Percentiles rank a stretch among this genome's conserved stretches.
Conservation (phyloP, 2,113 vertebrate genomes). For the Ivindomyrus marchei region DNA sequence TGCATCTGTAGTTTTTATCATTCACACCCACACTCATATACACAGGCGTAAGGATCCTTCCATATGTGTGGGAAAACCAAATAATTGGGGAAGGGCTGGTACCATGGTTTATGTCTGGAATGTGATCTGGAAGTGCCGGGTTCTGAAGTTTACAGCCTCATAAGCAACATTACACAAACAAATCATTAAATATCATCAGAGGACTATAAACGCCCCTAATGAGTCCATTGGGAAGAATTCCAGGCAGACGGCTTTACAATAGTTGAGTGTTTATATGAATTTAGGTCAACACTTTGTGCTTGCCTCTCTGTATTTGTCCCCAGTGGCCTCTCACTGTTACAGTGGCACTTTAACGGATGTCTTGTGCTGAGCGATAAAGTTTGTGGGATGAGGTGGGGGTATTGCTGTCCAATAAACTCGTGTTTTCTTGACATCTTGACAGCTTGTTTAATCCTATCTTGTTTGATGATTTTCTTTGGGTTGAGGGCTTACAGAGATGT, state of each 20-base stretch:
- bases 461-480: background rate
- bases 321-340: constrained; percentile 19
- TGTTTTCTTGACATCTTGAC: background rate
- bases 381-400: background rate
- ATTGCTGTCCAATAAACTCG: constrained; percentile 9
- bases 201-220: constrained; percentile 54
- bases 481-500: background rate
- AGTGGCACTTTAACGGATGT: background rate
- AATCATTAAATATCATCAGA: constrained; percentile 54
- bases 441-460: background rate
- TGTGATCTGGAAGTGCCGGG: constrained; percentile 22
- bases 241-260: constrained; percentile 49
- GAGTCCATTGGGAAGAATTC: constrained; percentile 49
- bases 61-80: background rate
- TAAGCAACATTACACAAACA: constrained; percentile 55
- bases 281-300: constrained; percentile 54
- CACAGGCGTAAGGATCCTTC: background rate
- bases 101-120: constrained; percentile 19
- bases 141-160: constrained; percentile 43
- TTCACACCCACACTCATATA: background rate
- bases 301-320: constrained; percentile 15
- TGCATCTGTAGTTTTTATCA: background rate
- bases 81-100: background rate
- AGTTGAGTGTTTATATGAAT: constrained; percentile 50
- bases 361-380: background rate